Conservation (phyloP, 2,888 invertebrate genomes). For the Athripsodes cinereus region DNA sequence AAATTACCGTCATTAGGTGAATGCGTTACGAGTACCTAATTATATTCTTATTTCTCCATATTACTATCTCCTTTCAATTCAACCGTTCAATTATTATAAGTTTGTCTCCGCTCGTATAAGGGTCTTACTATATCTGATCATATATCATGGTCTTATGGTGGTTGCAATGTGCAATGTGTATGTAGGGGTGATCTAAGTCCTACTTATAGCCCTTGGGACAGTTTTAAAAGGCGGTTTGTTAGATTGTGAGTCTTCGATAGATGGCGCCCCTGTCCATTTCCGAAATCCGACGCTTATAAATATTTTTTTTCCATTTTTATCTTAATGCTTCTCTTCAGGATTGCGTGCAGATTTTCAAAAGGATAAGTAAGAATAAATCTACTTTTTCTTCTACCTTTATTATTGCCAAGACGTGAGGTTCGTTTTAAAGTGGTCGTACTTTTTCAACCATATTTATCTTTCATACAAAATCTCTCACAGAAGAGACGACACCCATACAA, state of each 20-base stretch:
- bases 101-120: too few species aligned
- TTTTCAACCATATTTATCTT: too few species aligned
- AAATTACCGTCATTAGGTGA: too few species aligned
- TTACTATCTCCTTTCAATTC: background rate
- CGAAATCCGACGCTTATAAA: slow-evolving; percentile 11
- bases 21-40: too few species aligned
- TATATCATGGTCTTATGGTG: background rate
- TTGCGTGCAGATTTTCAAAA: background rate
- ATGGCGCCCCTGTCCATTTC: slow-evolving; percentile 17
- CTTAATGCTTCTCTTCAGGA: slow-evolving; percentile 17
- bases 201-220: slow-evolving; percentile 8
- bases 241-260: slow-evolving; percentile 23
- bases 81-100: background rate
- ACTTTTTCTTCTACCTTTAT: background rate
- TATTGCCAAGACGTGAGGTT: too few species aligned
- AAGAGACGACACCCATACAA: too few species aligned
- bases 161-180: background rate
- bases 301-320: slow-evolving; percentile 21
- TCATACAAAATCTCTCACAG: too few species aligned
- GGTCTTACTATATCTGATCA: background rate
- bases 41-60: background rate
- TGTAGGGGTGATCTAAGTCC: background rate
- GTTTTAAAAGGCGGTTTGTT: slow-evolving; percentile 21
- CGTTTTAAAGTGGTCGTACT: too few species aligned
- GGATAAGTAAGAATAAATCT: background rate